Percentiles rank a stretch among this genome's conserved stretches.
These are phyloP conservation scores for Callipepla californica DNA, from an alignment of 2,113 vertebrate species.

Conservation along the genomic window DNA sequence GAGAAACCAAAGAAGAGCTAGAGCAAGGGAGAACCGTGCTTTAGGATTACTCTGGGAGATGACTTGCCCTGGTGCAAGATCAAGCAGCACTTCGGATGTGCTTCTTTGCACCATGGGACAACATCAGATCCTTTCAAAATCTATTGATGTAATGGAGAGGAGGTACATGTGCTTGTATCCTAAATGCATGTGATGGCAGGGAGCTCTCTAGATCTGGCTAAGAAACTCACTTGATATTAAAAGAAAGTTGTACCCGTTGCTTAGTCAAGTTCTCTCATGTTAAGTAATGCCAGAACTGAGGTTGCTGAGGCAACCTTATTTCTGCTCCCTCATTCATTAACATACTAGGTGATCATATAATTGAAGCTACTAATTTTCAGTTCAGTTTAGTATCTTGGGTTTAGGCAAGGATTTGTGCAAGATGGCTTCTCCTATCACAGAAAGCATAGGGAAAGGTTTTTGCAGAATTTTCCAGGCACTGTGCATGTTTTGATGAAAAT, in stretches of 20 bases:
- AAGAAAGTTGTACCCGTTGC: neutral
- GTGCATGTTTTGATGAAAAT: neutral
- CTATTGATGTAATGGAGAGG: neutral
- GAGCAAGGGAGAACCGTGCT: neutral
- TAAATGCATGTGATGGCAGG: neutral
- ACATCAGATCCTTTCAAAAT: neutral
- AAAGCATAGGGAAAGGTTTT: neutral
- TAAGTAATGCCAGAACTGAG: conserved; percentile 9
- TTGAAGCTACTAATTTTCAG: neutral
- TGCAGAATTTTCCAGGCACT: neutral
- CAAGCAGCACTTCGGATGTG: neutral
- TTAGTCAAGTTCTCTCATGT: neutral
- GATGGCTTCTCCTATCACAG: neutral
- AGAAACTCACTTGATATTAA: neutral
- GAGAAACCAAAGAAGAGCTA: neutral
- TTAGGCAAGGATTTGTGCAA: neutral
- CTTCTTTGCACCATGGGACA: neutral
- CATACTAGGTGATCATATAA: neutral
- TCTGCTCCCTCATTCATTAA: conserved; percentile 16
- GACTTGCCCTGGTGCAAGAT: neutral
- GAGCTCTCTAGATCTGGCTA: neutral
- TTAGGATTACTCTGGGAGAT: neutral
- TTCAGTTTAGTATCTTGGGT: neutral
- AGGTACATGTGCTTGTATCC: rapidly evolving
- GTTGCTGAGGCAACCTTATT: conserved; percentile 65